Evolutionary conservation across 2,888 invertebrate genomes (phyloP), one percentile per base, ranked within the genome.

Genomic region (Hermodice carunculata): DNA sequence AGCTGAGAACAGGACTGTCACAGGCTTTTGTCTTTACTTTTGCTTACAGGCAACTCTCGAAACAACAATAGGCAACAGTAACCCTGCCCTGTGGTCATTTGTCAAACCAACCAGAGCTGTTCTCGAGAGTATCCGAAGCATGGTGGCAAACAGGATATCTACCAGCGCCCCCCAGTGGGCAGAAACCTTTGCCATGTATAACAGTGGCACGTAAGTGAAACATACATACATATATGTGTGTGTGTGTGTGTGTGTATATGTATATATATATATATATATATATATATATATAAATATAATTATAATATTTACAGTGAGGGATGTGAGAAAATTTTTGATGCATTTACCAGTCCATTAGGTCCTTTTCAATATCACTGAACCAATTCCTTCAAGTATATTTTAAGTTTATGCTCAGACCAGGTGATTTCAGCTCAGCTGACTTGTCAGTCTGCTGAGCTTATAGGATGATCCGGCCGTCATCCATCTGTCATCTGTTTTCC

Each of bases 81-180:
- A 94, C 83, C 82, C 86, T 14, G 89, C 89, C 37, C 86, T 93
- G 3, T 93, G 92, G 91, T 89, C 90, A 70, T 88, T 90, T 62
- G 89, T 94, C 73, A 71, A 71, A n/a, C 89, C 92, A 11, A 88
- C 88, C 42, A 89, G 90, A 64, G 88, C 91, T 70, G 81, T 84
- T 1, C 90, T 93, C 53, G 89, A 93, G 66, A 92, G 93, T 57
- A 91, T 93, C 0, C 89, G 95, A 2, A 89, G 92, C 17, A 90
- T 94, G 88, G 91, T 94, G 0, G 93, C 96, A 8, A 96, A 94
- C 86, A 91, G 93, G 68, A 86, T 96, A 56, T 91, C 95, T 0
- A 87, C 87, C 6, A 90, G 90, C 77, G 92, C 92, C 1, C 88
- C 89, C 61, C 88, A 90, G 3, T 96, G 96, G 96, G 90, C 91